Evolutionary conservation across 1,140 invertebrate genomes (phyloP), one percentile per base, ranked within the genome.

Genomic region (Mesaphorura yosii): DNA sequence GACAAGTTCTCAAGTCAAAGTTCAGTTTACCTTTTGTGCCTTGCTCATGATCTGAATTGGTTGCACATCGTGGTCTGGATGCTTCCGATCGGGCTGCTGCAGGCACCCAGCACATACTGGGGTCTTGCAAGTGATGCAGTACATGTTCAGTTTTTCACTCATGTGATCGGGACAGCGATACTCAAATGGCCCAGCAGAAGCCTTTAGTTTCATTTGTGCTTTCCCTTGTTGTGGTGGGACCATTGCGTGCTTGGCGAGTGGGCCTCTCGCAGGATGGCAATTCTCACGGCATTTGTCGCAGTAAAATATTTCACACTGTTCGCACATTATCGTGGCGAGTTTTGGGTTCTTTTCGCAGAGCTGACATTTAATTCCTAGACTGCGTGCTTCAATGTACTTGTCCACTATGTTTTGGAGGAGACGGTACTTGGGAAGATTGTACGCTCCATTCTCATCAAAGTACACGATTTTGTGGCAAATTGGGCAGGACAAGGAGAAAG

Each of bases 281-380:
- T 81, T 81, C 60, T 94, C 88, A 1, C 87, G 79, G 66, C 94
- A 98, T 29, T 75, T 72, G 55, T 90, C 86, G 71, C 94, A 98
- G 69, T 96, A 97, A 55, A 89, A 80, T 40, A 94, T 87, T 68
- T 94, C 88, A 72, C 93, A 98, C 70, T 96, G 91, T 69, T 96
- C 88, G 72, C 94, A 97, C 65, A 90, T 80, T 7, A 89, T 80
- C 19, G 84, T 81, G 0, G 93, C 92, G 27, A 84, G 81, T 39
- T 80, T 78, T 14, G 80, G 76, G 56, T 84, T 84, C 1, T 76
- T 75, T 67, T 89, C 88, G 71, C 93, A 97, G 76, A 96, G 82
- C 71, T 97, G 90, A 77, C 92, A 97, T 64, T 84, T 84, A 54
- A 86, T 74, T n/a, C 80, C 78, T 7, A 83, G 69, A 53, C 79